Conservation (phyloP, 1,140 invertebrate species). For the Spodoptera frugiperda region DNA sequence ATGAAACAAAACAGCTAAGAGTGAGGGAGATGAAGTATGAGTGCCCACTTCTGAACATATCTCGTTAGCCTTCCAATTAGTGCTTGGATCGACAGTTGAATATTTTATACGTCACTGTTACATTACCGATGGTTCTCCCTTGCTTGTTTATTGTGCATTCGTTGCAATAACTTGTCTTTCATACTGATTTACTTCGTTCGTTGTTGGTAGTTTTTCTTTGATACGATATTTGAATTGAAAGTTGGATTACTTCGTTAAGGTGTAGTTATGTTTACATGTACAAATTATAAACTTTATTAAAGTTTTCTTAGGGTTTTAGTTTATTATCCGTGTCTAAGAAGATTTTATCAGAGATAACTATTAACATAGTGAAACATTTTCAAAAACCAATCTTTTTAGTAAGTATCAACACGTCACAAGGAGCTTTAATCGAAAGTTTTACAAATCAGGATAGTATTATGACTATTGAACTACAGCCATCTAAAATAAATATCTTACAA, state of each 20-base stretch:
- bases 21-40: conserved; percentile 20
- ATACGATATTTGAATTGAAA: no score
- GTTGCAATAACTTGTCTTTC: conserved; percentile 17
- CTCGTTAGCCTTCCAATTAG: conserved; percentile 55
- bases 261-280: no score
- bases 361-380: no score
- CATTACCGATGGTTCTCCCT: conserved; percentile 41
- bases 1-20: conserved; percentile 30
- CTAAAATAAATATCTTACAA: not conserved
- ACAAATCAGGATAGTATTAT: no score
- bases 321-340: no score
- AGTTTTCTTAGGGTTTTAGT: no score
- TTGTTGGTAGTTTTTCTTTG: not conserved
- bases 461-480: not conserved
- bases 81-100: conserved; percentile 51
- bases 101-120: conserved; percentile 50
- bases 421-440: no score
- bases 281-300: no score
- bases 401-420: no score
- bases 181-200: not conserved
- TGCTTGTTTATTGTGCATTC: conserved; percentile 41
- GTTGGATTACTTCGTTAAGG: no score
- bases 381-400: no score
- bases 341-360: no score
- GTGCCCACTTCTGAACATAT: conserved; percentile 45